Evolutionary conservation across 2,797 vertebrate species (phyloP), one percentile per base, ranked within the genome.

Genomic region (Chaetophractus vellerosus): DNA sequence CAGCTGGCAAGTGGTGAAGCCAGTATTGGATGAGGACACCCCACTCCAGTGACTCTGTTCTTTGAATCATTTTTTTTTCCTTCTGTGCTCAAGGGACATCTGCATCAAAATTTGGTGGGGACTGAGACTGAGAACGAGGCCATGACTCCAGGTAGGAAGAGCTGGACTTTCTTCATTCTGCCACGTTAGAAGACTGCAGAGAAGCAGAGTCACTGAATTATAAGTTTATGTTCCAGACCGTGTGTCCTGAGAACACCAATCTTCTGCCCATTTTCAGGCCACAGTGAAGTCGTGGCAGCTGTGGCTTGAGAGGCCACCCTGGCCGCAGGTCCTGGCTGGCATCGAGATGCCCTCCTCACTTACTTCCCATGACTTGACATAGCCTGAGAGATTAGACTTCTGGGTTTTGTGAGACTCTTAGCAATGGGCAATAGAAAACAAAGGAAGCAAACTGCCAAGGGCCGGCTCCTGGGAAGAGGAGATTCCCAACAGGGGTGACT

Each of bases 401-500:
- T 52, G 90, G 6, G 52, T 50, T 50, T 80, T 82, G 18, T 45
- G 66, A 87, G 64, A 45, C 68, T 96, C 88, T 75, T 87, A 86
- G 85, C 95, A 90, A n/a, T 21, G 61, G 72, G 50, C 9, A 19
- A 31, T 9, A 59, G 76, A 85, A 84, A 61, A 72, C 1, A 24
- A 80, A 14, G 41, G 18, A 59, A 31, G 66, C 9, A 61, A 74
- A 79, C 41, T 38, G 69, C 72, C 95, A 95, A 93, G 14, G 45
- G 45, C 80, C 91, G 63, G 90, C 68, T 93, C 59, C 18, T 61
- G 28, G 59, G 36, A 89, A 88, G 88, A n/a, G 68, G 38, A 90
- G 78, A 82, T 86, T 78, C 81, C 84, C 88, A 74, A 72, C 36
- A 57, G 36, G 8, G 69, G 92, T 90, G 71, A 71, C 31, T 36